A percentile compares a stretch with the other conserved stretches of the same genome.
Conservation (phyloP, 2,888 invertebrate species). For the Aproaerema taeniolella region DNA sequence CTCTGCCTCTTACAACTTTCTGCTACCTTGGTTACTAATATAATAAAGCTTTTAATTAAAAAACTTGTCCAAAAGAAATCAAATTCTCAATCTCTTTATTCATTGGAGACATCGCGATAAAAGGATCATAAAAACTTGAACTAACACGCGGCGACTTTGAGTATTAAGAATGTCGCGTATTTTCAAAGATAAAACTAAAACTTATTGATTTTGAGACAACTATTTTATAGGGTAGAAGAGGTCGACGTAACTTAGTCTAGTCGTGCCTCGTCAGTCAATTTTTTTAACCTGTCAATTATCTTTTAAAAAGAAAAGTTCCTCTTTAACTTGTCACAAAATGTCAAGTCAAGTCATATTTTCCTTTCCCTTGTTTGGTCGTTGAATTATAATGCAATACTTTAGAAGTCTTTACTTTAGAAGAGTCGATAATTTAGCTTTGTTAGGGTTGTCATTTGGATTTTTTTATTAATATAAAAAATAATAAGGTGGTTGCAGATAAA, state of each 20-base stretch:
- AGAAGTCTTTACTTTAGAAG: too few relatives aligned
- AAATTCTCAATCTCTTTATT: background rate
- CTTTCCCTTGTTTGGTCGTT: too few relatives aligned
- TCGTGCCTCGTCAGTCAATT: conserved; percentile 69
- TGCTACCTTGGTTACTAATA: background rate
- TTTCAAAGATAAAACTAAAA: too few relatives aligned
- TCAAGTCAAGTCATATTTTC: too few relatives aligned
- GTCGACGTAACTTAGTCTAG: conserved; percentile 24
- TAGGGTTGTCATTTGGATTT: background rate
- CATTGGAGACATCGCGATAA: background rate
- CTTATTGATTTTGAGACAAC: too few relatives aligned
- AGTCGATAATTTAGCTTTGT: too few relatives aligned
- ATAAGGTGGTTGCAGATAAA: background rate
- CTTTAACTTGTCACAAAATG: conserved; percentile 7
- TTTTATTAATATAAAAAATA: background rate
- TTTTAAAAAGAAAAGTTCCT: conserved; percentile 38
- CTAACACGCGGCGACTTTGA: background rate
- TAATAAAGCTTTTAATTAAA: background rate
- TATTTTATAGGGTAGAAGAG: background rate
- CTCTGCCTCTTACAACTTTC: background rate
- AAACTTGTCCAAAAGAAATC: background rate
- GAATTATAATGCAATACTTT: too few relatives aligned
- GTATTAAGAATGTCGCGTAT: too few relatives aligned
- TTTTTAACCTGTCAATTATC: conserved; percentile 67
- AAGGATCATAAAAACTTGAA: background rate